A percentile compares a stretch with the other conserved stretches of the same genome.
Conservation (phyloP, 2,797 vertebrate genomes). For the Periparus ater region DNA sequence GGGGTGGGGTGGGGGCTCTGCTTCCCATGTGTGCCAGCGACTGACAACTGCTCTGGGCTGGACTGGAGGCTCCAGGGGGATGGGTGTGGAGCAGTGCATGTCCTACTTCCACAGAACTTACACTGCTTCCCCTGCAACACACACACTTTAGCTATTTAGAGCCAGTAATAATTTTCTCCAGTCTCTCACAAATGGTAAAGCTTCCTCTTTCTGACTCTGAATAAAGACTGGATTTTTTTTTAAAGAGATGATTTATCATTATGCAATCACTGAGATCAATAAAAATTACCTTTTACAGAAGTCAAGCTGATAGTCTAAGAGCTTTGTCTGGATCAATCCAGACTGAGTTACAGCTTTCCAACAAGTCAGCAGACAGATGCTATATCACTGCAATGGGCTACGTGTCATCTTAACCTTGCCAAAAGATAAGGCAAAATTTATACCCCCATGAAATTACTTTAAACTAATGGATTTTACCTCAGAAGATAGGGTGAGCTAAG, state of each 20-base stretch:
- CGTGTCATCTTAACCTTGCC: not conserved
- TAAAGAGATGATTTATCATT: not conserved
- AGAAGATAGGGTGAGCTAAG: not conserved
- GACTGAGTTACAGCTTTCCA: slow-evolving; percentile 2
- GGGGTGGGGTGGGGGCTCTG: not conserved
- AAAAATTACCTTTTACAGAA: not conserved
- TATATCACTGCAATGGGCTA: not conserved
- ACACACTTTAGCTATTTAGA: not conserved
- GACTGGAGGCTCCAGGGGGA: not conserved
- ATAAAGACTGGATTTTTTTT: not conserved
- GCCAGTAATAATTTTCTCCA: not conserved
- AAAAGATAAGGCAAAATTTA: slow-evolving; percentile 42
- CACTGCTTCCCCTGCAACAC: rapidly evolving
- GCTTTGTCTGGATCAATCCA: slow-evolving; percentile 1
- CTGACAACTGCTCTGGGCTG: not conserved
- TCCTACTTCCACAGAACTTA: not conserved
- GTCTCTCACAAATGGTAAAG: not conserved
- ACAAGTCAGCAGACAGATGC: not conserved
- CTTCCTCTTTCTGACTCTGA: not conserved
- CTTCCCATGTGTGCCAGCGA: rapidly evolving
- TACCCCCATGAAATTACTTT: not conserved
- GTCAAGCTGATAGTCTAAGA: not conserved
- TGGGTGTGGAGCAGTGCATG: not conserved
- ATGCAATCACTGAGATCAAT: not conserved
- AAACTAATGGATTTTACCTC: slow-evolving; percentile 14